Percentiles rank a stretch among this genome's conserved stretches.
Evolutionary conservation across 2,113 vertebrate species (phyloP).

Genomic region (Shinisaurus crocodilurus): DNA sequence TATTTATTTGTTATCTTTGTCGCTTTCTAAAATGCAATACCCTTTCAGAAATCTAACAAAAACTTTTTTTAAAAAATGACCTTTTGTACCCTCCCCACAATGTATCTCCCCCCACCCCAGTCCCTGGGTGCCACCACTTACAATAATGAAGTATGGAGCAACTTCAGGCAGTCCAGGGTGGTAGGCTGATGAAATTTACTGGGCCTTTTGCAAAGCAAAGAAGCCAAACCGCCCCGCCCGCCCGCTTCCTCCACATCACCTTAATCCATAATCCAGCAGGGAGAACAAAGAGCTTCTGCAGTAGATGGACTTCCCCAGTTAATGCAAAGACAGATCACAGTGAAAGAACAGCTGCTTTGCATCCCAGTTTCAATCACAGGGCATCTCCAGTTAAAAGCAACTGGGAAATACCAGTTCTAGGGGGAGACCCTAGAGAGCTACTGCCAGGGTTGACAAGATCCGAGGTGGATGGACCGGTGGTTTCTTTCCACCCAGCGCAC

Average conservation of each 20-base stretch:
- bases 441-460: background rate
- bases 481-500: background rate
- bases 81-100: background rate
- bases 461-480: background rate
- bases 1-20: background rate
- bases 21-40: background rate
- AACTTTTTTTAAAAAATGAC: too few species aligned
- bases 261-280: background rate
- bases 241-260: too few species aligned
- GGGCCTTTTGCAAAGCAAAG: background rate
- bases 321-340: background rate
- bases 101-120: fast-evolving
- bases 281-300: background rate
- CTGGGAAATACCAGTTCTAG: background rate
- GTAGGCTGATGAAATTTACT: background rate
- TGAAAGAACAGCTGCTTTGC: background rate
- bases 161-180: too few species aligned
- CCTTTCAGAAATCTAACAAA: background rate
- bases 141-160: background rate
- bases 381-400: background rate
- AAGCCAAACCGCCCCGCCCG: background rate
- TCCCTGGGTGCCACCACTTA: background rate
- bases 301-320: background rate
- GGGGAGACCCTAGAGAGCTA: background rate
- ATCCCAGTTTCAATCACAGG: too few species aligned